Conservation (phyloP, 2,797 vertebrate genomes). For the Poeciliopsis presidionis region DNA sequence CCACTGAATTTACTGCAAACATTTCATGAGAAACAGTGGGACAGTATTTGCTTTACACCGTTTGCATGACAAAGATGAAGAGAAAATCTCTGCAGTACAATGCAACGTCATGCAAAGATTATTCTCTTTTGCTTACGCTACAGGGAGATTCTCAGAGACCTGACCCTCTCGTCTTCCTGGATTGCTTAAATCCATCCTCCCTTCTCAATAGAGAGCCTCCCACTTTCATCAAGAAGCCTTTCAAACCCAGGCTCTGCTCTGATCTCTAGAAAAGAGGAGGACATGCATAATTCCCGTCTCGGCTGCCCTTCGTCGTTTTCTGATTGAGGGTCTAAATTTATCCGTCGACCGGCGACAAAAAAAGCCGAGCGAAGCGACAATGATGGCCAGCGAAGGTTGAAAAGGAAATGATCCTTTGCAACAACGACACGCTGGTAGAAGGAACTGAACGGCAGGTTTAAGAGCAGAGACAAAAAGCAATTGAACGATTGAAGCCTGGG, state of each 20-base stretch:
- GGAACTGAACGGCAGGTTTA: conserved; percentile 1
- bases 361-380: conserved; percentile 30
- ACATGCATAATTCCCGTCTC: conserved; percentile 9
- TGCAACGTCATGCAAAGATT: not conserved
- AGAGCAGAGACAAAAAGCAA: conserved; percentile 34
- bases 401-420: conserved; percentile 51
- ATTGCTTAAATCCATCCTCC: conserved; percentile 24
- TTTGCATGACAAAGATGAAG: not conserved
- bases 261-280: conserved; percentile 23
- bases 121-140: not conserved
- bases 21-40: not conserved
- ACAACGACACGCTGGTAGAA: conserved; percentile 41
- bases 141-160: conserved; percentile 24
- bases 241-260: conserved; percentile 9
- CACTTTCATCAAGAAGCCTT: conserved; percentile 29
- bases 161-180: conserved; percentile 14
- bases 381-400: conserved; percentile 58
- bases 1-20: conserved; percentile 6
- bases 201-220: conserved; percentile 29
- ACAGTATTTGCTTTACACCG: not conserved
- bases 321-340: conserved; percentile 64
- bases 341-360: conserved; percentile 45
- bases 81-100: not conserved
- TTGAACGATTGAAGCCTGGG: conserved; percentile 27
- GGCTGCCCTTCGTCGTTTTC: conserved; percentile 53